Evolutionary conservation across 2,113 vertebrate species (phyloP).

Genomic region (Empidonax alnorum): DNA sequence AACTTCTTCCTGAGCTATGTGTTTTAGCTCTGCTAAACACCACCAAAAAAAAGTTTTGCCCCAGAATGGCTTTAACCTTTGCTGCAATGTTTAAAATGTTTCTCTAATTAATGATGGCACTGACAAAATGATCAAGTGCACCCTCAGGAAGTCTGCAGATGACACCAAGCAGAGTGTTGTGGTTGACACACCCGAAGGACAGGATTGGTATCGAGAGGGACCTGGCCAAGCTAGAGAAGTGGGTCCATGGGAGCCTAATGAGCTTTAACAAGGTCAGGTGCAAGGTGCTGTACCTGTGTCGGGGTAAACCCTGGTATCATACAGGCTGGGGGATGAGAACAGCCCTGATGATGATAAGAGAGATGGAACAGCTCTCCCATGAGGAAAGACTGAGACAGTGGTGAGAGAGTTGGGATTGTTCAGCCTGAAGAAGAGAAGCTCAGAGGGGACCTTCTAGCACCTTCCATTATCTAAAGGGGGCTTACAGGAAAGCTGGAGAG

Average conservation of each 20-base stretch:
- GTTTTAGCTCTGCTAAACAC: background rate
- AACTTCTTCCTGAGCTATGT: background rate
- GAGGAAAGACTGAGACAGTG: background rate
- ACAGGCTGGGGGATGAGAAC: background rate
- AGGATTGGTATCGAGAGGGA: background rate
- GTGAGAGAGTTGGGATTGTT: background rate
- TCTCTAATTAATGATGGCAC: background rate
- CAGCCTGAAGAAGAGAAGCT: background rate
- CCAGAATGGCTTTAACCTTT: background rate
- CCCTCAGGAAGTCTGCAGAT: background rate
- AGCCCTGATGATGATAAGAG: background rate
- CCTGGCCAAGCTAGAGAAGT: background rate
- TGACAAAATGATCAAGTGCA: background rate
- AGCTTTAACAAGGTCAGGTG: background rate
- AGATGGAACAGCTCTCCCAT: background rate
- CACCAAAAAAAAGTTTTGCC: background rate
- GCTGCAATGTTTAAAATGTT: background rate
- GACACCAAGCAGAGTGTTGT: background rate
- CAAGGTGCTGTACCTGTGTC: background rate
- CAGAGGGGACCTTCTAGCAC: background rate
- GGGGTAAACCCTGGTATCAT: background rate
- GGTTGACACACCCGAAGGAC: background rate
- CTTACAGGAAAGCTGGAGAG: background rate
- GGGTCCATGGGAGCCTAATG: background rate
- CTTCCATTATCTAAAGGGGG: background rate